Conservation (phyloP, 2,113 vertebrate genomes). For the Ceyx melanurus region DNA sequence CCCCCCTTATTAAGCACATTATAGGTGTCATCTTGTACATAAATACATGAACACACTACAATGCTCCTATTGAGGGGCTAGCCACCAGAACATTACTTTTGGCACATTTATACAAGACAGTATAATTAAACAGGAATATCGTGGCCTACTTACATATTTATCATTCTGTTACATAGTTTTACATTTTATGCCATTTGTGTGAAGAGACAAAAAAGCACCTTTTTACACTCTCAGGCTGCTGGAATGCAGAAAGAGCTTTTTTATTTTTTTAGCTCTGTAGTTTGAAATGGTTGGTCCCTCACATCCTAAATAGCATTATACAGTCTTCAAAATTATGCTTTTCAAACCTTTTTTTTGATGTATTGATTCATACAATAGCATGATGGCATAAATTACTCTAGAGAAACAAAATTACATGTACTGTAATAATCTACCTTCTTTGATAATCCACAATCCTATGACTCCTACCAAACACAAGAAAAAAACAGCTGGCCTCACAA, state of each 20-base stretch:
- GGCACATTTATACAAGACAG: background rate
- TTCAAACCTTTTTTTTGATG: background rate
- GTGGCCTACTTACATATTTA: background rate
- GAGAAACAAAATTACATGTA: background rate
- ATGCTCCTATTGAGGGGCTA: background rate
- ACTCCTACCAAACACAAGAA: background rate
- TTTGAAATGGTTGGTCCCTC: background rate
- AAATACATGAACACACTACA: background rate
- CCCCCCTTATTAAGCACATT: background rate
- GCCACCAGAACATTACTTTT: background rate
- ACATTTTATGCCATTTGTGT: background rate
- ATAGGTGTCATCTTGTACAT: background rate
- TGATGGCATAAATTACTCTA: background rate
- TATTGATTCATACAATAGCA: background rate
- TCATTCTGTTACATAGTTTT: background rate
- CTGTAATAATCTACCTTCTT: background rate
- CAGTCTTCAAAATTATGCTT: background rate
- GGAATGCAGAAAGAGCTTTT: background rate
- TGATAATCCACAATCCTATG: background rate
- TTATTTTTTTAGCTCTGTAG: fast-evolving
- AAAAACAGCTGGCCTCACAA: background rate
- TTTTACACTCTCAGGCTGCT: background rate
- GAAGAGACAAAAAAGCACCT: background rate
- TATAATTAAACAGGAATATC: background rate
- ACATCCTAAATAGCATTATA: background rate